Conservation (phyloP, 2,113 vertebrate species). For the Sus scrofa region T2T-Sscrofa CM000818.6:81223501-81224000, state of each 20-base stretch:
- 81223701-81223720: slow-evolving; percentile 3
- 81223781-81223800: not conserved
- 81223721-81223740: not conserved
- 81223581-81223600: not conserved
- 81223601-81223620: not conserved
- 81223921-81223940: not conserved
- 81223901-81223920: not conserved
- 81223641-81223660: not conserved
- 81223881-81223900: not conserved
- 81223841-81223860: not conserved
- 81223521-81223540: not conserved
- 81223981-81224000: not conserved
- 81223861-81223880: not conserved
- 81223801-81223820: not conserved
- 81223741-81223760: not conserved
- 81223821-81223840: not conserved
- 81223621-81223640: not conserved
- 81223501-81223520: not conserved
- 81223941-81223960: not conserved
- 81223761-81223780: not conserved
- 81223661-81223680: not conserved
- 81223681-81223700: not conserved
- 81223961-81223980: not conserved
- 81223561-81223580: not conserved
- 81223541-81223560: not conserved